Conservation (phyloP, 2,113 vertebrate genomes). For the Sceloporus tristichus region DNA sequence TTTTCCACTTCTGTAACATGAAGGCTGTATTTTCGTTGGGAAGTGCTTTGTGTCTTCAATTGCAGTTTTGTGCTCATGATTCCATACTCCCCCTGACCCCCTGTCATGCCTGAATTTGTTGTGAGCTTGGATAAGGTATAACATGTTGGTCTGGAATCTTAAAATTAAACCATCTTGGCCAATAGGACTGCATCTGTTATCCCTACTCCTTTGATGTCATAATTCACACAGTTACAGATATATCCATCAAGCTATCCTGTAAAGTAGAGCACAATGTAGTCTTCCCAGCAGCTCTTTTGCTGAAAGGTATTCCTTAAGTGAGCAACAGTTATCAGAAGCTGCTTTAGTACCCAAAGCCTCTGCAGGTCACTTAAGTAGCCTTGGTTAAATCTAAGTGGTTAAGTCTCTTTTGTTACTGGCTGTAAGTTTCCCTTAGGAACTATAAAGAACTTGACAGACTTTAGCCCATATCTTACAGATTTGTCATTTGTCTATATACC, state of each 20-base stretch:
- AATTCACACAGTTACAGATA: conserved; percentile 5
- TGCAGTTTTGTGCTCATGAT: background rate
- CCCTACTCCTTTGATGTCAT: conserved; percentile 22
- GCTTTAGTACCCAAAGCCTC: background rate
- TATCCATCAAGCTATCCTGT: background rate
- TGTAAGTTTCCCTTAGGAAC: background rate
- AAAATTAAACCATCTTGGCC: conserved; percentile 7
- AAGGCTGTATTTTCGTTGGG: no score
- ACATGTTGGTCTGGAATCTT: background rate
- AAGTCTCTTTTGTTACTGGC: background rate
- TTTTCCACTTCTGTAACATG: background rate
- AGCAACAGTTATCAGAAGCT: background rate
- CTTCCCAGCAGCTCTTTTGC: background rate
- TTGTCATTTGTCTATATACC: background rate
- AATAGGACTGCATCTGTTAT: conserved; percentile 9
- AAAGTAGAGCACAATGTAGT: background rate
- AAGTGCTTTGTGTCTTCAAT: background rate
- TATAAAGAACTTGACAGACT: background rate
- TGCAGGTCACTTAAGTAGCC: background rate
- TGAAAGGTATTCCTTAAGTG: background rate
- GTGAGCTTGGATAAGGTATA: background rate
- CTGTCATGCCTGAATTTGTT: background rate
- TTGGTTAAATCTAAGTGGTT: background rate
- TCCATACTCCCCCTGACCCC: background rate
- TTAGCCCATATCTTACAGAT: background rate